A percentile compares a stretch with the other conserved stretches of the same genome.
Evolutionary conservation across 2,797 vertebrate species (phyloP).

Genomic region (Tauraco hartlaubi): DNA sequence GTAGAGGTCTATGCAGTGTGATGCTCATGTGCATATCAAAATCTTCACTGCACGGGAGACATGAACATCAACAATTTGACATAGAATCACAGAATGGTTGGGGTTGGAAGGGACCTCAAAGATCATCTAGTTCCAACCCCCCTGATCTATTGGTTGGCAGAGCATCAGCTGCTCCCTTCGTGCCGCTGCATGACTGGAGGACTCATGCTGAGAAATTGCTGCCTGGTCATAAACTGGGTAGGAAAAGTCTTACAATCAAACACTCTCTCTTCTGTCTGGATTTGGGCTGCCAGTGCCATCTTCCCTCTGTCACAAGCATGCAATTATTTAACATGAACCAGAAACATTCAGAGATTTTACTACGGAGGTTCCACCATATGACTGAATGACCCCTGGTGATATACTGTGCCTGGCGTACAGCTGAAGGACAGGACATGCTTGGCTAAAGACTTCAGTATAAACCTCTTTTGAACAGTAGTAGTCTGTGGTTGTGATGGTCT

Average conservation of each 20-base stretch:
- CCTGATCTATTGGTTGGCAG: background rate
- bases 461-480: too few relatives aligned
- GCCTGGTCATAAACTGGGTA: background rate
- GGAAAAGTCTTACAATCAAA: background rate
- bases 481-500: background rate
- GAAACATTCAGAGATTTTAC: background rate
- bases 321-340: accelerated
- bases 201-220: background rate
- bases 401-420: background rate
- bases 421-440: accelerated
- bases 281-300: background rate
- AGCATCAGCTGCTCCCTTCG: background rate
- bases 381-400: background rate
- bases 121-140: too few relatives aligned
- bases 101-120: too few relatives aligned
- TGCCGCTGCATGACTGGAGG: accelerated
- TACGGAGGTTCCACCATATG: background rate
- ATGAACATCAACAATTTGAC: background rate
- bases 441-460: background rate
- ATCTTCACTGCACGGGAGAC: accelerated
- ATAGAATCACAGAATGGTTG: too few relatives aligned
- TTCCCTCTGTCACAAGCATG: too few relatives aligned
- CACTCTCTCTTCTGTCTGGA: background rate
- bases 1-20: background rate
- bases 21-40: background rate